Conservation (phyloP, 2,797 vertebrate genomes). For the Clarias platycephalus region DNA sequence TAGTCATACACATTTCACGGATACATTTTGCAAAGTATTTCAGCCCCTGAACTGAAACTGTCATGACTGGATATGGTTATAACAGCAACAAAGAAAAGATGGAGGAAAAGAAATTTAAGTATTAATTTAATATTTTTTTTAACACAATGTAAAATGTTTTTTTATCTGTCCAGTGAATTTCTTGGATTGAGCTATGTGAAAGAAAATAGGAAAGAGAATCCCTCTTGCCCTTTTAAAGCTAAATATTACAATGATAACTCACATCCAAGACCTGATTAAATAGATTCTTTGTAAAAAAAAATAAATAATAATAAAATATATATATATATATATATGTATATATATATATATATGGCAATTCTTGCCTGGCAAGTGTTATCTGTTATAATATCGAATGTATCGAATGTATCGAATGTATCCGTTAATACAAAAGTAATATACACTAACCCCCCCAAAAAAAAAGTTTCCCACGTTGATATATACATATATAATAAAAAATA, state of each 20-base stretch:
- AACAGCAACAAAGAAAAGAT: background rate
- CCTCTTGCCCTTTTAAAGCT: background rate
- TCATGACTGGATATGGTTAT: conserved; percentile 1
- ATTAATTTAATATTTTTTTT: background rate
- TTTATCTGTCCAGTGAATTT: background rate
- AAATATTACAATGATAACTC: conserved; percentile 7
- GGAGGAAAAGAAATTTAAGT: background rate
- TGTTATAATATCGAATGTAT: no score
- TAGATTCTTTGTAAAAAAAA: background rate
- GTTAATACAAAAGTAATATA: no score
- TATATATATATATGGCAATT: no score
- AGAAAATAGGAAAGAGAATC: background rate
- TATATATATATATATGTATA: no score
- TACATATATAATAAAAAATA: no score
- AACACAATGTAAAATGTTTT: background rate
- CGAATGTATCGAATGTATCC: no score
- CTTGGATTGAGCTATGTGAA: background rate
- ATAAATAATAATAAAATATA: no score
- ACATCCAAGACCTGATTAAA: background rate
- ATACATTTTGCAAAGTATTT: background rate
- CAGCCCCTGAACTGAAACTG: background rate
- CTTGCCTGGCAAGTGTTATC: no score
- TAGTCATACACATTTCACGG: background rate
- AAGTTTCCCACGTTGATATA: no score
- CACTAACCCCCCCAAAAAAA: no score